Evolutionary conservation across 2,113 vertebrate genomes (phyloP).

Genomic region (Candoia aspera): DNA sequence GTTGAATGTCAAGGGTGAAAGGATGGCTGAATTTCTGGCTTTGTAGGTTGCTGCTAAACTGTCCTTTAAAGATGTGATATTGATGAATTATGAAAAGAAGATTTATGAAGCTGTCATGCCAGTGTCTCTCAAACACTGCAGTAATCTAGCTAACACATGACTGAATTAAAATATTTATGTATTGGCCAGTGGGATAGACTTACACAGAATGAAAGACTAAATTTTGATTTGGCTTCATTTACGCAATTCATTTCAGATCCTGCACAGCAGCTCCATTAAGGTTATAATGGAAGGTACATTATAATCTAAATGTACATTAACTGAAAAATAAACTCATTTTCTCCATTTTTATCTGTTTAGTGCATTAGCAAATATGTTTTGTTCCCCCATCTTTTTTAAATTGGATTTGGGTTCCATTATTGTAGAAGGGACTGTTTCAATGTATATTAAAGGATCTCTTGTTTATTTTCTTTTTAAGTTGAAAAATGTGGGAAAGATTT

Average conservation of each 20-base stretch:
- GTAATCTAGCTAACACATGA: conserved; percentile 32
- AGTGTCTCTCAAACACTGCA: neutral
- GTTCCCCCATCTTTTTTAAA: neutral
- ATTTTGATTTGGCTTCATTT: conserved; percentile 4
- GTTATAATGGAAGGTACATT: neutral
- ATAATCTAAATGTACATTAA: neutral
- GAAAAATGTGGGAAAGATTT: conserved; percentile 24
- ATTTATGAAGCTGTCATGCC: conserved; percentile 50
- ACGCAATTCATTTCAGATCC: conserved; percentile 7
- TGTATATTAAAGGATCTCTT: conserved; percentile 8
- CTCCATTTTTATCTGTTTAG: neutral
- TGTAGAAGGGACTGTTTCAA: neutral
- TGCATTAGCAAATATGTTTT: neutral
- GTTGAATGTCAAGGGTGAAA: neutral
- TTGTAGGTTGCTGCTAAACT: conserved; percentile 9
- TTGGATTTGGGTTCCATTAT: neutral
- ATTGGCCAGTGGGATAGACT: neutral
- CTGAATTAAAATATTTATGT: conserved; percentile 16
- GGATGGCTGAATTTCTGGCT: neutral
- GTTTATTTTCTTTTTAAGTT: conserved; percentile 22
- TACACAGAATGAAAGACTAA: neutral
- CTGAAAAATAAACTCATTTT: conserved; percentile 30
- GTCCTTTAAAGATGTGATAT: conserved; percentile 53
- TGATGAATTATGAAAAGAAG: conserved; percentile 51
- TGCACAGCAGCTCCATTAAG: neutral